phyloP scores from a whole-genome alignment of 2,888 invertebrate species.

The Drosophila mimica region DNA sequence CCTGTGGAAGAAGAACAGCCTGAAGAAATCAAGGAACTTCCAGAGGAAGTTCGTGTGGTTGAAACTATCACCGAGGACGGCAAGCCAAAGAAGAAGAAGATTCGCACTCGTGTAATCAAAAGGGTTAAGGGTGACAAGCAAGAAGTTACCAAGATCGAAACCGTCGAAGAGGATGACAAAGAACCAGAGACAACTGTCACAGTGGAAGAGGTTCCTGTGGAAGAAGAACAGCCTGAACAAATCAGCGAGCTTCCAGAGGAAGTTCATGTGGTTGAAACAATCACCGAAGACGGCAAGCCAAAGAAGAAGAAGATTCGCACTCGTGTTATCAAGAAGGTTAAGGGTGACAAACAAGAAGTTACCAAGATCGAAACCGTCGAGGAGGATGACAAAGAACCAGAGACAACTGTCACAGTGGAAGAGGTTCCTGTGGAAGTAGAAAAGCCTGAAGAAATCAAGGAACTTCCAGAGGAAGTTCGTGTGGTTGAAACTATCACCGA shows the following conservation, averaged over 20 bases:
- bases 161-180: constrained; percentile 40
- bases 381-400: constrained; percentile 34
- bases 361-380: constrained; percentile 45
- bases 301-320: constrained; percentile 38
- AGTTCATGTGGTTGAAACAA: constrained; percentile 26
- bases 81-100: constrained; percentile 44
- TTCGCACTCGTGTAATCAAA: constrained; percentile 38
- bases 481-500: constrained; percentile 17
- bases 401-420: constrained; percentile 34
- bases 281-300: constrained; percentile 31
- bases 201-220: constrained; percentile 24
- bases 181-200: constrained; percentile 35
- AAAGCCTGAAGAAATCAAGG: constrained; percentile 15
- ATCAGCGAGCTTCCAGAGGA: constrained; percentile 37
- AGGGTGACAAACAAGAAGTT: constrained; percentile 44
- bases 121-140: constrained; percentile 40
- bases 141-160: constrained; percentile 46
- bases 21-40: constrained; percentile 35
- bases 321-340: constrained; percentile 37
- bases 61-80: constrained; percentile 36
- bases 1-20: constrained; percentile 24
- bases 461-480: constrained; percentile 21
- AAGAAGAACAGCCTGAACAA: constrained; percentile 17
- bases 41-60: constrained; percentile 36
- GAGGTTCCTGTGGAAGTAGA: constrained; percentile 17